phyloP scores from a whole-genome alignment of 2,888 invertebrate species.

The Elysia crispata region DNA sequence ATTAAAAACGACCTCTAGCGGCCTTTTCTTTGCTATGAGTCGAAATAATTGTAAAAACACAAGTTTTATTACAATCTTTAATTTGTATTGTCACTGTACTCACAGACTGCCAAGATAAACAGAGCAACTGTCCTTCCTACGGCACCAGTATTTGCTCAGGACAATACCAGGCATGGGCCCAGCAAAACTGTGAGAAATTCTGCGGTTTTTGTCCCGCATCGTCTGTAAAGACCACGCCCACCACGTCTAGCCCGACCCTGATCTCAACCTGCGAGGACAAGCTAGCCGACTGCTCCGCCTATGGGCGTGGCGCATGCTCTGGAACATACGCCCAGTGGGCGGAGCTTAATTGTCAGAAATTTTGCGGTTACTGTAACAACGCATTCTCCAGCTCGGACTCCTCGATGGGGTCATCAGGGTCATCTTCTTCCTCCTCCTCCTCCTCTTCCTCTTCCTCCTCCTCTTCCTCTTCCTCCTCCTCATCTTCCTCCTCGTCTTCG shows the following conservation, averaged over 20 bases:
- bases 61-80: no score
- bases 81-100: no score
- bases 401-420: no score
- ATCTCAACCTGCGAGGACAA: slow-evolving; percentile 16
- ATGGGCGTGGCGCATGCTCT: slow-evolving; percentile 58
- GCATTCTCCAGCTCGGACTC: background rate
- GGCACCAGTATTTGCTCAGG: slow-evolving; percentile 52
- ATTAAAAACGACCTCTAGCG: no score
- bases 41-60: no score
- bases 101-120: slow-evolving; percentile 35
- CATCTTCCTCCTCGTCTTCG: background rate
- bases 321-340: slow-evolving; percentile 60
- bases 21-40: no score
- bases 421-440: background rate
- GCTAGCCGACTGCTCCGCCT: slow-evolving; percentile 54
- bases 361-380: slow-evolving; percentile 53
- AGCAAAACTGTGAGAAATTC: slow-evolving; percentile 54
- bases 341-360: slow-evolving; percentile 55
- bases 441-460: background rate
- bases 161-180: slow-evolving; percentile 57
- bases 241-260: no score
- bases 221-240: no score
- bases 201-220: slow-evolving; percentile 51
- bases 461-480: slow-evolving; percentile 16
- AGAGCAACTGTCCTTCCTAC: slow-evolving; percentile 46